Evolutionary conservation across 2,888 invertebrate genomes (phyloP), one percentile per base, ranked within the genome.

Genomic region (Ametastegia equiseti): DNA sequence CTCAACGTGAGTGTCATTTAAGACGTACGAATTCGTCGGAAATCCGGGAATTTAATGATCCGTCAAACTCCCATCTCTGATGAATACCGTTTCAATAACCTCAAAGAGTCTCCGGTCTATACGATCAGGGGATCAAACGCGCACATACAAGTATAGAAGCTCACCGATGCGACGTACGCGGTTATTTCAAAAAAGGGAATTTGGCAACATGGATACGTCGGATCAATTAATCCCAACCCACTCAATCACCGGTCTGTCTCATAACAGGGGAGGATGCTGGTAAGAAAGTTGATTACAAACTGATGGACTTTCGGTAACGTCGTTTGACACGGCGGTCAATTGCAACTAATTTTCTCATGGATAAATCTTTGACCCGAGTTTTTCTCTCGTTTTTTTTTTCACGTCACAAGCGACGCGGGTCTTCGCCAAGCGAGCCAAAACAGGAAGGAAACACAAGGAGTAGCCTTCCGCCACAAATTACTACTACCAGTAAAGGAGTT

Each of bases 1-100:
- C 19, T 45, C 23, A 36, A 54, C 33, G 75, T 36, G 54, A 50
- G 36, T 13, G 36, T 75, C 50, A 50, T 75, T 75, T 36, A 36
- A 33, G 54, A 54, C 19, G 11, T 2, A 36, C 50, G 23, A 36
- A 54, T 54, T 75, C 36, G 50, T 19, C 54, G 13, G 15, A 36
- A 54, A 50, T 54, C 75, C 50, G 19, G 36, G 75, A 75, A 54
- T 75, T 75, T 75, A 75, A 75, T 75, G 75, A 75, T 54, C 19
- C 75, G 33, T 30, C 73, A 71, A 71, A 30, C 23, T 42, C 45
- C 15, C 71, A 15, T 71, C 45, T 71, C 42, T 27, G 45, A 71
- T 45, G 50, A 75, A 75, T 50, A 27, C 33, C 50, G 33, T 54
- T 50, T n/a, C 50, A 50, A 54, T 36, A 54, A 54, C 50, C 50